Evolutionary conservation across 2,797 vertebrate genomes (phyloP).

Genomic region (Rhynchonycteris naso): DNA sequence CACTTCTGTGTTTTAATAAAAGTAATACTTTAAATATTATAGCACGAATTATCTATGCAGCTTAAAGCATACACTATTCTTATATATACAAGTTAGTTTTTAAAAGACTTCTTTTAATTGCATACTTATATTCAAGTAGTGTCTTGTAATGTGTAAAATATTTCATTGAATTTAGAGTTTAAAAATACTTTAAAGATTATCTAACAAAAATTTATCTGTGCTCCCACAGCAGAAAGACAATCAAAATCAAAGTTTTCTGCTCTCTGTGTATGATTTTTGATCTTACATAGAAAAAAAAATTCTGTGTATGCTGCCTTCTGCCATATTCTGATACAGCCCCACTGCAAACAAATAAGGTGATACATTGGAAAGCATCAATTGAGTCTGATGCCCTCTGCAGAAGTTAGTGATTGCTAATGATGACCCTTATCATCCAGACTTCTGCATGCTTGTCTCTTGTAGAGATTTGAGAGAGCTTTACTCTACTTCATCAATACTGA

Average conservation of each 20-base stretch:
- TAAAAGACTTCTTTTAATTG: not conserved
- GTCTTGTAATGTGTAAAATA: constrained; percentile 7
- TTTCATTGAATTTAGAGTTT: not conserved
- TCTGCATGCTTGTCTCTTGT: not conserved
- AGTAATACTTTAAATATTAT: not conserved
- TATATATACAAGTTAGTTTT: constrained; percentile 5
- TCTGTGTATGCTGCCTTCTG: not conserved
- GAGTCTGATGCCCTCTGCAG: not conserved
- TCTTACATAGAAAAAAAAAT: too few species aligned
- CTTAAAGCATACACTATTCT: not conserved
- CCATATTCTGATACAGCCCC: not conserved
- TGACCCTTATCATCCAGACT: not conserved
- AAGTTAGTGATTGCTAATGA: not conserved
- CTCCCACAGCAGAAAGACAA: not conserved
- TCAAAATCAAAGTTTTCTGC: not conserved
- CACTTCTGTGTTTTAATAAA: constrained; percentile 6
- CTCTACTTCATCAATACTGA: not conserved
- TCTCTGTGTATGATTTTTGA: not conserved
- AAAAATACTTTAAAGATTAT: not conserved
- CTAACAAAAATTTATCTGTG: not conserved
- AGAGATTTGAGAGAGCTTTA: not conserved
- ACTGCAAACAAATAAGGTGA: not conserved
- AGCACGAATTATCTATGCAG: not conserved
- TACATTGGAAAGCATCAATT: not conserved
- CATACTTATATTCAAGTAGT: not conserved